Conservation (phyloP, 1,140 invertebrate species). For the Solen grandis region DNA sequence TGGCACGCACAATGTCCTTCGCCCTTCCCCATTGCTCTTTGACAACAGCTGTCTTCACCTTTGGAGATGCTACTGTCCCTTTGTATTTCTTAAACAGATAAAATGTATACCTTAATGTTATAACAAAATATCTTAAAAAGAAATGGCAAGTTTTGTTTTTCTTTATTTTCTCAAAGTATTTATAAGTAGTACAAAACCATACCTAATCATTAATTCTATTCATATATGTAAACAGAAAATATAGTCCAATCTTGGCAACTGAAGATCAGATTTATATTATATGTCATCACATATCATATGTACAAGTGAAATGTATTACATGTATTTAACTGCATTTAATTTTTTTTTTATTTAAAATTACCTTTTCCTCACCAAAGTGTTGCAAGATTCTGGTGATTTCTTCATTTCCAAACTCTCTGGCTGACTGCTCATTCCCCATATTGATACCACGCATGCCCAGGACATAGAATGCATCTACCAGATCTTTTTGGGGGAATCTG, state of each 20-base stretch:
- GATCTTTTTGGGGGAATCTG: conserved; percentile 5
- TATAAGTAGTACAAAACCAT: not conserved
- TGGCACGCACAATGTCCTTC: conserved; percentile 5
- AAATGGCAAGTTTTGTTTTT: not conserved
- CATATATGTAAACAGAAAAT: not conserved
- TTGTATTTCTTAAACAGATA: not conserved
- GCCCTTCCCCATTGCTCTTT: not conserved
- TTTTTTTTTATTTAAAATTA: too few relatives aligned
- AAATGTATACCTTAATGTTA: not conserved
- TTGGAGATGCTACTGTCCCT: not conserved
- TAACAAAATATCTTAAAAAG: too few relatives aligned
- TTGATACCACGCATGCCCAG: conserved; percentile 9
- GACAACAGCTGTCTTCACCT: not conserved
- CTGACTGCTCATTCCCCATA: not conserved
- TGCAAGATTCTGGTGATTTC: not conserved
- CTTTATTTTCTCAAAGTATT: not conserved
- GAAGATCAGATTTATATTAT: too few relatives aligned
- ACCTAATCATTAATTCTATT: not conserved
- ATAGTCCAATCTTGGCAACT: too few relatives aligned
- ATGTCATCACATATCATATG: too few relatives aligned
- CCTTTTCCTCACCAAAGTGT: conserved; percentile 16
- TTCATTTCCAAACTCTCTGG: not conserved
- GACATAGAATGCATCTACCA: conserved; percentile 22
- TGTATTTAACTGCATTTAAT: too few relatives aligned
- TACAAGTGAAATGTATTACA: too few relatives aligned